Percentiles rank a stretch among this genome's conserved stretches.
Conservation (phyloP, 2,113 vertebrate genomes). For the Cricetomys ansorgei region DNA sequence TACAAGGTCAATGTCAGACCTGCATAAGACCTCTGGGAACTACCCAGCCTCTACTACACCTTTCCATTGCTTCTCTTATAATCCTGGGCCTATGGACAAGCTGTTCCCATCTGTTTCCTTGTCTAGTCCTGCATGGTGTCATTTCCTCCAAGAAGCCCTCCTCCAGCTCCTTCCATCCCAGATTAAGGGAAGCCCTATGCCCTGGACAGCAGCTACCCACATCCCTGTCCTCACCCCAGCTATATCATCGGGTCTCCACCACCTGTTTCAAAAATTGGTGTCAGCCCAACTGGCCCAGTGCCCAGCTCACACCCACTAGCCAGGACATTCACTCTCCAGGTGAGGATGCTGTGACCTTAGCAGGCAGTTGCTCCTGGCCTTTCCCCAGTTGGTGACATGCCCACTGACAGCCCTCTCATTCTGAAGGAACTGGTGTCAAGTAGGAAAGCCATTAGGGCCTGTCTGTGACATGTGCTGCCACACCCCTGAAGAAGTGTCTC, state of each 20-base stretch:
- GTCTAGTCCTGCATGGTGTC: not conserved
- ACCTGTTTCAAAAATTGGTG: not conserved
- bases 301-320: not conserved
- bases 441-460: not conserved
- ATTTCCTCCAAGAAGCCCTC: slow-evolving; percentile 23
- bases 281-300: not conserved
- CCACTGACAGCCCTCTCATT: not conserved
- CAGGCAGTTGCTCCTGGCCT: not conserved
- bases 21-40: rapidly evolving
- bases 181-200: not conserved
- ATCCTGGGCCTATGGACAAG: not conserved
- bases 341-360: not conserved
- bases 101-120: rapidly evolving
- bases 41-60: not conserved
- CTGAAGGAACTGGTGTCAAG: not conserved
- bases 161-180: not conserved
- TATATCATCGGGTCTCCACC: not conserved
- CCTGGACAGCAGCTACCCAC: not conserved
- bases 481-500: not conserved
- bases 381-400: not conserved
- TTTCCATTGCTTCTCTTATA: not conserved
- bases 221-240: not conserved
- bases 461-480: not conserved
- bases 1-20: not conserved
- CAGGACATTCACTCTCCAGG: not conserved